phyloP scores from a whole-genome alignment of 1,140 invertebrate species.

The Pseudomyrmex sp. region DNA sequence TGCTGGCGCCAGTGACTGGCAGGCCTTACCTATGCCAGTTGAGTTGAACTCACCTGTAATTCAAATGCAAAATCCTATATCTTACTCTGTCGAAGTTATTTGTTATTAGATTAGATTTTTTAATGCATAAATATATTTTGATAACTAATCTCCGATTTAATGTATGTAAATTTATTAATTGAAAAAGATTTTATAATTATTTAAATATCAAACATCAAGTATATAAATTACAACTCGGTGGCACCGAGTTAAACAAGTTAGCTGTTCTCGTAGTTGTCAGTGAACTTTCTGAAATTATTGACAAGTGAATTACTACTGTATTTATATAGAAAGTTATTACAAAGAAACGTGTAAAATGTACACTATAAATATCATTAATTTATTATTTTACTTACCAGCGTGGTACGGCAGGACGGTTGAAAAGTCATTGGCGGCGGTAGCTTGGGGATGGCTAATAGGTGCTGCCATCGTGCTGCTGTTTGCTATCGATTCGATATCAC shows the following conservation, averaged over 20 bases:
- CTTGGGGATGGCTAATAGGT: slow-evolving; percentile 85
- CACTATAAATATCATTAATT: slow-evolving; percentile 6
- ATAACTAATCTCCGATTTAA: not conserved
- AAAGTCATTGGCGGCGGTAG: slow-evolving; percentile 85
- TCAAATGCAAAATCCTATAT: not conserved
- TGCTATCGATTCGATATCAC: slow-evolving; percentile 85
- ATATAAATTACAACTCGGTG: too few species aligned
- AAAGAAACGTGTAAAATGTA: not conserved
- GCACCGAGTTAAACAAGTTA: too few species aligned
- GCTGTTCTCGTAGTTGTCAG: too few species aligned
- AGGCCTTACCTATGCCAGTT: slow-evolving; percentile 83
- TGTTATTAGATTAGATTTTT: not conserved
- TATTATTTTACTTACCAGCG: slow-evolving; percentile 79
- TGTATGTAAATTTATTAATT: not conserved
- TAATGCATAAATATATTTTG: not conserved
- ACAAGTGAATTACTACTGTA: too few species aligned
- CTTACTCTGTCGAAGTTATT: not conserved
- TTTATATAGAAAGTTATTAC: not conserved
- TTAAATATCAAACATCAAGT: too few species aligned
- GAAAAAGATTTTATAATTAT: too few species aligned
- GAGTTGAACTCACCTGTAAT: slow-evolving; percentile 84
- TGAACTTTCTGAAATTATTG: too few species aligned
- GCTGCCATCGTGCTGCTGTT: slow-evolving; percentile 85
- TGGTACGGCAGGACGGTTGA: slow-evolving; percentile 86
- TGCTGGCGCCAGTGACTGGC: slow-evolving; percentile 84